These are phyloP conservation scores for Zygogramma bicolorata DNA, from an alignment of 2,888 invertebrate species.

Conservation along the genomic window DNA sequence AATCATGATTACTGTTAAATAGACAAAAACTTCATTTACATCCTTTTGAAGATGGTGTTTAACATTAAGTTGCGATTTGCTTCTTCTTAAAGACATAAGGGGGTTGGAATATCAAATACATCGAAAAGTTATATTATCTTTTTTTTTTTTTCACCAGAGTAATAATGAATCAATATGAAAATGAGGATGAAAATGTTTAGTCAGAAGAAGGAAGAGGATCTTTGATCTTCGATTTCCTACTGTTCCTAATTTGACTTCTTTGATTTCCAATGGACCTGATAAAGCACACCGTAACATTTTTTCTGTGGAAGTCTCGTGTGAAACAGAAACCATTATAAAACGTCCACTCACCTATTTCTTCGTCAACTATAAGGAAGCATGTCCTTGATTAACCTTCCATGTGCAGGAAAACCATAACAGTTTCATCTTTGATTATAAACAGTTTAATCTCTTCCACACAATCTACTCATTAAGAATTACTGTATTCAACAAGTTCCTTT, in stretches of 20 bases:
- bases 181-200: too few species aligned
- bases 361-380: neutral
- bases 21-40: neutral
- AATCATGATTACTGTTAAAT: neutral
- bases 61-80: too few species aligned
- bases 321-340: neutral
- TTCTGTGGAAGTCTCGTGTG: neutral
- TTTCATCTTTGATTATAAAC: neutral
- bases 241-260: too few species aligned
- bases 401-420: neutral
- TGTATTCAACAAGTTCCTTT: slow-evolving; percentile 24
- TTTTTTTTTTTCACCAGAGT: too few species aligned
- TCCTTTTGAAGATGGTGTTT: neutral
- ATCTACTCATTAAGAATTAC: slow-evolving; percentile 22
- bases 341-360: neutral
- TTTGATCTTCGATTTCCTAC: too few species aligned
- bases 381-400: neutral
- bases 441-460: slow-evolving; percentile 2
- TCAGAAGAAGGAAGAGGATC: too few species aligned
- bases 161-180: too few species aligned
- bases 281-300: too few species aligned
- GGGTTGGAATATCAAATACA: too few species aligned
- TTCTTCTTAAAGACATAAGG: too few species aligned
- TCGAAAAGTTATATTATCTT: too few species aligned
- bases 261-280: too few species aligned